phyloP scores from a whole-genome alignment of 2,888 invertebrate genomes.

The Nomada goodeniana region DNA sequence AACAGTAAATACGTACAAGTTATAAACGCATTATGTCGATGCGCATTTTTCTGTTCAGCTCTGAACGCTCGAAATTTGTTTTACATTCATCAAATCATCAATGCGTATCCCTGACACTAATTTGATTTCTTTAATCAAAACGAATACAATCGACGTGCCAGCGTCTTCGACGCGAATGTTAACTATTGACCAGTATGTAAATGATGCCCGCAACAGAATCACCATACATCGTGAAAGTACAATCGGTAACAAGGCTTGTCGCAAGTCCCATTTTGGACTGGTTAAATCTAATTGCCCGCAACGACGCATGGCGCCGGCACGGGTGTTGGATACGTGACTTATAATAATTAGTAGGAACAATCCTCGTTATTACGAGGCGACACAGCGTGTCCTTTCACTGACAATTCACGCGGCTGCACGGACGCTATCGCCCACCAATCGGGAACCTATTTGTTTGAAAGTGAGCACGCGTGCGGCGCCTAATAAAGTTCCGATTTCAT shows the following conservation, averaged over 20 bases:
- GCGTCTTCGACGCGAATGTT: constrained; percentile 1
- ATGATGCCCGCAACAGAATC: constrained; percentile 18
- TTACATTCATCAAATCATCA: no score
- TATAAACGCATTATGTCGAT: no score
- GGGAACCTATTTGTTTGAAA: constrained; percentile 69
- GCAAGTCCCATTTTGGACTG: constrained; percentile 53
- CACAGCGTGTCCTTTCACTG: constrained; percentile 62
- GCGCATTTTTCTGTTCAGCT: no score
- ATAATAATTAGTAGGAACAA: constrained; percentile 81
- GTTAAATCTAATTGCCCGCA: constrained; percentile 76
- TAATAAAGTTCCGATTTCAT: constrained; percentile 70
- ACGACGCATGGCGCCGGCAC: constrained; percentile 63
- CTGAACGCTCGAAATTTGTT: no score
- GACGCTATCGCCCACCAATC: constrained; percentile 62
- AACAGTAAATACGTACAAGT: no score
- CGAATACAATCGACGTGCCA: background rate
- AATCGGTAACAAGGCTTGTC: constrained; percentile 50
- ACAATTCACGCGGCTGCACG: constrained; percentile 52
- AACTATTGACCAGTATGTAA: constrained; percentile 10
- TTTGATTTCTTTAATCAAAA: background rate
- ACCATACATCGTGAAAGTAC: constrained; percentile 9
- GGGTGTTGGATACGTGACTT: constrained; percentile 80
- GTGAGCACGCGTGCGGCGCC: constrained; percentile 64
- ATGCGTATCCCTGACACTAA: background rate
- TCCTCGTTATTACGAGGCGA: constrained; percentile 69